phyloP scores from a whole-genome alignment of 2,113 vertebrate genomes.

The Meleagris gallopavo region DNA sequence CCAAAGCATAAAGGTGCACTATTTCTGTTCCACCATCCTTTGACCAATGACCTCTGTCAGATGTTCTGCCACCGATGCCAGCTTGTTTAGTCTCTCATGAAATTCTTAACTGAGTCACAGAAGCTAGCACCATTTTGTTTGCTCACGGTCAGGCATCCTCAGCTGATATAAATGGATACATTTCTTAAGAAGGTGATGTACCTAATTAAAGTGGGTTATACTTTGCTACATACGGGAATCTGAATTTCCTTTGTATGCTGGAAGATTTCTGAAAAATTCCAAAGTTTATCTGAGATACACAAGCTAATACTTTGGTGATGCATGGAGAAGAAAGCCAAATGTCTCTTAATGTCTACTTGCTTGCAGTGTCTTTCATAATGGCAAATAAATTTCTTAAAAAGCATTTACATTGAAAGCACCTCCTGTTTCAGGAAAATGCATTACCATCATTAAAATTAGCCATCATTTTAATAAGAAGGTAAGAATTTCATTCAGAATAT shows the following conservation, averaged over 20 bases:
- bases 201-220: background rate
- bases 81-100: background rate
- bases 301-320: background rate
- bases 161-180: background rate
- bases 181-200: background rate
- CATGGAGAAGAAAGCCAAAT: background rate
- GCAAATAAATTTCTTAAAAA: slow-evolving; percentile 11
- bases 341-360: background rate
- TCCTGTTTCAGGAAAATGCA: background rate
- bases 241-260: background rate
- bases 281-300: background rate
- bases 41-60: background rate
- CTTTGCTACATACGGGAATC: background rate
- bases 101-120: background rate
- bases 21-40: background rate
- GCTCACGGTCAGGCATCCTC: background rate
- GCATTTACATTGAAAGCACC: background rate
- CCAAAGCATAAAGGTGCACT: background rate
- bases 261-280: background rate
- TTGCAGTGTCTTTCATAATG: background rate
- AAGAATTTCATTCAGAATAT: slow-evolving; percentile 25
- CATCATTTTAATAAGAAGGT: slow-evolving; percentile 8
- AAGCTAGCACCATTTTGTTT: background rate
- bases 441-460: background rate
- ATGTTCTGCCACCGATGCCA: background rate